Evolutionary conservation across 2,797 vertebrate genomes (phyloP).

Genomic region (Gallirallus australis): DNA sequence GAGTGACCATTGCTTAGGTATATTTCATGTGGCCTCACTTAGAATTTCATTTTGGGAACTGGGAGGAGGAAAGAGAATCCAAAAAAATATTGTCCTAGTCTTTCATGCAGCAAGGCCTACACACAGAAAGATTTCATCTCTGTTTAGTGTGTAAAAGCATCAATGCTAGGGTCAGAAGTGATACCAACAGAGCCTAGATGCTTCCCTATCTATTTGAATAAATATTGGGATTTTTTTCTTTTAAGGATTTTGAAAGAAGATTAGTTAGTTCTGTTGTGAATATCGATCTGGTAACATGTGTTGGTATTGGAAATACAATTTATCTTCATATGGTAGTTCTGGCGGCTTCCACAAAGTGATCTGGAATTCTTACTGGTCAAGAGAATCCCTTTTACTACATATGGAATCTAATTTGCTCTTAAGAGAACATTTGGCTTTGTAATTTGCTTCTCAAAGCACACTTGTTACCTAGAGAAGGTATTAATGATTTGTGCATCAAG

Average conservation of each 20-base stretch:
- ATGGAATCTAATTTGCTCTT: neutral
- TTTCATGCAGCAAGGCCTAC: neutral
- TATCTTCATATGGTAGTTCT: neutral
- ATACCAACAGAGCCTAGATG: neutral
- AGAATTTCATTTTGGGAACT: neutral
- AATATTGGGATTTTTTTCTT: neutral
- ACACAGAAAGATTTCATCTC: neutral
- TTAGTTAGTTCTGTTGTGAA: neutral
- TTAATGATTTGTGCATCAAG: neutral
- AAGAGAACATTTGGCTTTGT: neutral
- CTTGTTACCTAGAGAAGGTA: neutral
- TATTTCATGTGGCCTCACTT: neutral
- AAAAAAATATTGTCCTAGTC: too few relatives aligned
- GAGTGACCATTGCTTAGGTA: neutral
- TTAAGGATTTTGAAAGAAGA: neutral
- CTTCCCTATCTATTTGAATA: neutral
- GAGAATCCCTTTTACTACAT: neutral
- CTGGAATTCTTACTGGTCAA: neutral
- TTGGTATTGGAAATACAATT: neutral
- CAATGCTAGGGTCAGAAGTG: neutral
- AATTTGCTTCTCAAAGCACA: neutral
- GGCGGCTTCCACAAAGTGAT: neutral
- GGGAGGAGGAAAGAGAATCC: neutral
- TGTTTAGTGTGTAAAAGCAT: neutral
- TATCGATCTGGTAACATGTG: neutral